Evolutionary conservation across 2,888 invertebrate species (phyloP).

Genomic region (Auanema freiburgensis): DNA sequence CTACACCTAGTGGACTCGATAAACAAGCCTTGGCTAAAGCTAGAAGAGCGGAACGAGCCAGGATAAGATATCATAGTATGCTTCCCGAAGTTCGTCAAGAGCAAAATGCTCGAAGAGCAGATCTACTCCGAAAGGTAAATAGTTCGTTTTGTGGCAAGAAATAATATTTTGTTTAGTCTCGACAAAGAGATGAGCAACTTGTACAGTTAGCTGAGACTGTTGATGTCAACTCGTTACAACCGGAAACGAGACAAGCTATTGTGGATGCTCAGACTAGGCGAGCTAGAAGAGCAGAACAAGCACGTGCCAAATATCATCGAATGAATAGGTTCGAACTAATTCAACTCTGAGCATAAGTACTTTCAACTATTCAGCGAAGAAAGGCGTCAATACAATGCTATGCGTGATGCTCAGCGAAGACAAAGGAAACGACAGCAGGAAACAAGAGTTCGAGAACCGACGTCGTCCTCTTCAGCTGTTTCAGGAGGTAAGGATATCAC

Average conservation of each 20-base stretch:
- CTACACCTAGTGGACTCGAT: too few species aligned
- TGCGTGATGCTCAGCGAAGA: constrained; percentile 38
- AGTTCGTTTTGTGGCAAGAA: background rate
- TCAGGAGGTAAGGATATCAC: too few species aligned
- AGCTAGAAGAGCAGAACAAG: constrained; percentile 36
- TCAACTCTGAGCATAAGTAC: background rate
- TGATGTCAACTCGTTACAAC: constrained; percentile 21
- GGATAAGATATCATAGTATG: constrained; percentile 38
- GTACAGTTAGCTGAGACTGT: constrained; percentile 29
- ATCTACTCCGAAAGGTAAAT: constrained; percentile 26
- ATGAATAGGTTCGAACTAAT: constrained; percentile 33
- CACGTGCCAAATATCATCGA: constrained; percentile 40
- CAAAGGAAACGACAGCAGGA: constrained; percentile 27
- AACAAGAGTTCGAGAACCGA: background rate
- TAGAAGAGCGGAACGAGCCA: constrained; percentile 32
- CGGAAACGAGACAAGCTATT: constrained; percentile 22
- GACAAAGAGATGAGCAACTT: constrained; percentile 38
- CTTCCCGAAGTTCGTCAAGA: constrained; percentile 25
- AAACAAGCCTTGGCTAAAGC: constrained; percentile 18
- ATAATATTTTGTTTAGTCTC: constrained; percentile 13
- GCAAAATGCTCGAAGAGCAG: constrained; percentile 36
- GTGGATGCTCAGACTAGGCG: constrained; percentile 29
- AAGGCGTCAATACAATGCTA: constrained; percentile 37
- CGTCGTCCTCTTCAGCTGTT: too few species aligned
- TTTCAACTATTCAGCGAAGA: constrained; percentile 24